These are phyloP conservation scores for Petroica traversi DNA, from an alignment of 2,113 vertebrate genomes.

Conservation along the genomic window DNA sequence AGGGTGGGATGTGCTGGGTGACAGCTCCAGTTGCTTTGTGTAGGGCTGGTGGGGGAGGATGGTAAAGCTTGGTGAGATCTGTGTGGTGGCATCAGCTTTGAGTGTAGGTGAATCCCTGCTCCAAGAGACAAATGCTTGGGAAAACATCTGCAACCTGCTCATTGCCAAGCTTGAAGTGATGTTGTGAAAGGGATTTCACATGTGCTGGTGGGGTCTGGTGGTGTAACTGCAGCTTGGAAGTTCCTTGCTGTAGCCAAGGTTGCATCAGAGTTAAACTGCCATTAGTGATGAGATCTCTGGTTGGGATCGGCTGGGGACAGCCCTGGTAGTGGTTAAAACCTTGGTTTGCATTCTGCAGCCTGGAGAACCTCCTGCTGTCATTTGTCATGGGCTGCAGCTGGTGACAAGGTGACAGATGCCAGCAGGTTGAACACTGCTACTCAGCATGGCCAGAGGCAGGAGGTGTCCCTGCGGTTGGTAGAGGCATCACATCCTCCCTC, in stretches of 20 bases:
- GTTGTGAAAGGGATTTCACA: accelerated
- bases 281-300: neutral
- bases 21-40: accelerated
- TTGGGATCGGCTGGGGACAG: neutral
- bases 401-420: neutral
- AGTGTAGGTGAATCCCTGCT: neutral
- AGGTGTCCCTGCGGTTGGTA: neutral
- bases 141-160: neutral
- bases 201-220: neutral
- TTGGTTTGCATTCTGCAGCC: neutral
- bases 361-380: neutral
- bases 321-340: neutral
- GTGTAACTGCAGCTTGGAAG: neutral
- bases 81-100: accelerated
- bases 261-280: neutral
- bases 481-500: neutral
- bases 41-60: neutral
- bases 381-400: neutral
- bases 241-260: neutral
- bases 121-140: neutral
- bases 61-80: neutral
- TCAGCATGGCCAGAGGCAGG: neutral
- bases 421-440: neutral
- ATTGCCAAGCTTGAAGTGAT: neutral
- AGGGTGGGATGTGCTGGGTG: neutral